These are phyloP conservation scores for Lycorma delicatula DNA, from an alignment of 1,140 invertebrate genomes.

Conservation along the genomic window DNA sequence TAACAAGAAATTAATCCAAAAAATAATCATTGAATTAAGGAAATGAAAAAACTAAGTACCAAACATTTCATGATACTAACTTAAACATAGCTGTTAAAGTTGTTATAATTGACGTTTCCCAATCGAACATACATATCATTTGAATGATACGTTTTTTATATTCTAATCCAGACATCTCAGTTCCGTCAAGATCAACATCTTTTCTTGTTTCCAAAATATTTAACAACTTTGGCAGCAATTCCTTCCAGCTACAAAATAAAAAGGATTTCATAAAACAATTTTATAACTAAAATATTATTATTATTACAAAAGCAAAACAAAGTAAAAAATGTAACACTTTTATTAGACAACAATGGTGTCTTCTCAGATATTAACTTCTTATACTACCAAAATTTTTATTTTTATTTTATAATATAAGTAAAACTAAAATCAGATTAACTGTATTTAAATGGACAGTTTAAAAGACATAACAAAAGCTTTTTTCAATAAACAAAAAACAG, in stretches of 20 bases:
- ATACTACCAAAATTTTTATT: not conserved
- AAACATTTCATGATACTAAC: slow-evolving; percentile 31
- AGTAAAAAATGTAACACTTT: not conserved
- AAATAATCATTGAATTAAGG: not conserved
- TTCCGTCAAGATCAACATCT: slow-evolving; percentile 35
- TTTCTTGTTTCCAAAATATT: slow-evolving; percentile 40
- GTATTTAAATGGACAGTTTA: slow-evolving; percentile 4
- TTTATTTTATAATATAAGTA: not conserved
- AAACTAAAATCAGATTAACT: not conserved
- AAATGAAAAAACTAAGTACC: not conserved
- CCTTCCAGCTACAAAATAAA: slow-evolving; percentile 40
- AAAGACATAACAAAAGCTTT: too few relatives aligned
- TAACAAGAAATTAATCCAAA: slow-evolving; percentile 1
- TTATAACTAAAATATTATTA: not conserved
- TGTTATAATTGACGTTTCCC: slow-evolving; percentile 36
- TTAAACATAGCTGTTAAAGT: slow-evolving; percentile 43
- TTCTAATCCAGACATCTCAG: slow-evolving; percentile 37
- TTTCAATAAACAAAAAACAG: too few relatives aligned
- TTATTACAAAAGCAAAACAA: not conserved
- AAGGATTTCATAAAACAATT: not conserved
- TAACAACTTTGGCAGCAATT: slow-evolving; percentile 39
- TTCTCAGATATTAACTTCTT: not conserved
- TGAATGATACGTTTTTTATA: slow-evolving; percentile 41
- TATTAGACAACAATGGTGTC: not conserved
- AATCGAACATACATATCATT: slow-evolving; percentile 36